Percentiles rank a stretch among this genome's conserved stretches.
phyloP scores from a whole-genome alignment of 2,113 vertebrate species.

The Plecturocebus donacophilus region DNA sequence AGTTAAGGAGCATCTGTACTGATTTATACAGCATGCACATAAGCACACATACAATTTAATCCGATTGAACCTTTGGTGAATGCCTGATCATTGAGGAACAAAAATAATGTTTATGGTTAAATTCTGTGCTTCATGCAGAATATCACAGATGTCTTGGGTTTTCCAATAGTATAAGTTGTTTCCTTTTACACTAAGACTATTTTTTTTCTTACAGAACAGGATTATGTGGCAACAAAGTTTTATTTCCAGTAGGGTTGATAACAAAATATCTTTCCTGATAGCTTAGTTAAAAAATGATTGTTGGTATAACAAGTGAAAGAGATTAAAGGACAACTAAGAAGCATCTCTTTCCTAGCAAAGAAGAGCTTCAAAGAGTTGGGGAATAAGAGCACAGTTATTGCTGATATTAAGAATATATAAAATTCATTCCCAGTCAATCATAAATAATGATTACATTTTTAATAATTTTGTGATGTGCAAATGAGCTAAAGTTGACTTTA shows the following conservation, averaged over 20 bases:
- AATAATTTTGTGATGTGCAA: slow-evolving; percentile 68
- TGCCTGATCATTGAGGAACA: neutral
- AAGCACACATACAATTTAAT: neutral
- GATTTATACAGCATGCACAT: neutral
- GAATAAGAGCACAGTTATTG: slow-evolving; percentile 35
- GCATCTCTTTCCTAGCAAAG: neutral
- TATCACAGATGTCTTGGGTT: neutral
- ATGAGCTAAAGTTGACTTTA: slow-evolving; percentile 76
- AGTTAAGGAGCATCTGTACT: neutral
- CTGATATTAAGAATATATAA: slow-evolving; percentile 68
- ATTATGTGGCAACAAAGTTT: neutral
- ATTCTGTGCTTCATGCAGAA: neutral
- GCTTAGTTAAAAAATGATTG: neutral
- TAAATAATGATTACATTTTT: slow-evolving; percentile 63
- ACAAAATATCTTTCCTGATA: neutral
- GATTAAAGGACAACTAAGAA: neutral
- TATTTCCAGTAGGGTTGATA: neutral
- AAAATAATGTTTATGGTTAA: neutral
- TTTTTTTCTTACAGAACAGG: neutral
- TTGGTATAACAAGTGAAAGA: neutral
- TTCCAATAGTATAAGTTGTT: neutral
- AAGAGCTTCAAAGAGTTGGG: neutral
- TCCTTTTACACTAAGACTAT: neutral
- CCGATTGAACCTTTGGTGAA: neutral
- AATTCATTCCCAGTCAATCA: slow-evolving; percentile 51